Conservation (phyloP, 2,113 vertebrate genomes). For the Nannospalax galili region DNA sequence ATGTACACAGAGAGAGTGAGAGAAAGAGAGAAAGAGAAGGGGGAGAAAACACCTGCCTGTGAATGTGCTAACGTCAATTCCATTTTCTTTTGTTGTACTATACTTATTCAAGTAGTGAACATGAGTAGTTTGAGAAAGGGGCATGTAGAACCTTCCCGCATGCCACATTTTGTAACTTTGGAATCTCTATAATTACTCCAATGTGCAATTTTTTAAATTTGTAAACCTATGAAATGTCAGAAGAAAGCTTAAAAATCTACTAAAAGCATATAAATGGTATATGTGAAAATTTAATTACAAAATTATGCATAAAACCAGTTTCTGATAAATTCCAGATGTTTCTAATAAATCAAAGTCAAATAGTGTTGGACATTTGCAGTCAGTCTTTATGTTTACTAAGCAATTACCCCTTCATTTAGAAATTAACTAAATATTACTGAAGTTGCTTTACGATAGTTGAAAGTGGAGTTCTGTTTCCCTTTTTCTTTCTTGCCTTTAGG, state of each 20-base stretch:
- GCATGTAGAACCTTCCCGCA: not conserved
- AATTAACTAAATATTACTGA: not conserved
- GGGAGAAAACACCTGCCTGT: too few relatives aligned
- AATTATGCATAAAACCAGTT: not conserved
- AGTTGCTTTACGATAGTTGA: constrained; percentile 16
- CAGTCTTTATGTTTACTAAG: constrained; percentile 6
- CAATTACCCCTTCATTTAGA: not conserved
- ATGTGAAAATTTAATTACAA: constrained; percentile 12
- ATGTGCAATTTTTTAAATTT: not conserved
- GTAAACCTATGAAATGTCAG: not conserved
- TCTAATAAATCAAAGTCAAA: constrained; percentile 39
- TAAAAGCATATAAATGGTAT: not conserved
- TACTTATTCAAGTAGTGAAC: not conserved
- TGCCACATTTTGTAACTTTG: not conserved
- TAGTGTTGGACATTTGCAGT: not conserved
- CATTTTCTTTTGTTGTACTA: not conserved
- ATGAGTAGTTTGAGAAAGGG: not conserved
- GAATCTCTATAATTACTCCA: not conserved
- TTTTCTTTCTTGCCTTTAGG: not conserved
- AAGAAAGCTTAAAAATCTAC: not conserved
- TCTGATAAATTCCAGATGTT: not conserved
- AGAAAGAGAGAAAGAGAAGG: too few relatives aligned
- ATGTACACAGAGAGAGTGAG: too few relatives aligned
- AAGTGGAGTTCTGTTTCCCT: not conserved
- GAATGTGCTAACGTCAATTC: not conserved